phyloP scores from a whole-genome alignment of 2,888 invertebrate species.

The Kryphioiulus occultus region DNA sequence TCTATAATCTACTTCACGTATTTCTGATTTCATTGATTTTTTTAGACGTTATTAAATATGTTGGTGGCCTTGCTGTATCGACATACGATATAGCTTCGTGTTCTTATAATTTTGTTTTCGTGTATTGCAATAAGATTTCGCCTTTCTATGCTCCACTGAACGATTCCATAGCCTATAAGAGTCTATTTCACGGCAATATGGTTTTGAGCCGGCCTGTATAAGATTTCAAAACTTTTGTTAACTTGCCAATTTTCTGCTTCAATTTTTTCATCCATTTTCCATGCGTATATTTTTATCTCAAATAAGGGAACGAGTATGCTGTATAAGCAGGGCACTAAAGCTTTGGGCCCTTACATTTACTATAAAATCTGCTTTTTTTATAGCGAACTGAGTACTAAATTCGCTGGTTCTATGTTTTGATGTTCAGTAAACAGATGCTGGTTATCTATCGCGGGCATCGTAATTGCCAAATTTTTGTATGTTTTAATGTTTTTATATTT shows the following conservation, averaged over 20 bases:
- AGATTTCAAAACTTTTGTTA: slow-evolving; percentile 23
- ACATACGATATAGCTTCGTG: not conserved
- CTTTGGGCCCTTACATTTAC: not conserved
- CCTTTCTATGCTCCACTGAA: slow-evolving; percentile 6
- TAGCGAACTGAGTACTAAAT: not conserved
- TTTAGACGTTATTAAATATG: not conserved
- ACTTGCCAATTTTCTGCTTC: slow-evolving; percentile 23
- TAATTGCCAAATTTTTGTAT: not conserved
- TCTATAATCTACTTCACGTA: not conserved
- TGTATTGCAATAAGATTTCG: not conserved
- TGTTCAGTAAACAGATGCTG: not conserved
- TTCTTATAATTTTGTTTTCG: not conserved
- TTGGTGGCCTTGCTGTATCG: not conserved
- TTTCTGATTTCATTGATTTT: slow-evolving; percentile 9
- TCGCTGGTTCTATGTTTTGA: not conserved
- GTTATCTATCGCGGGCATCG: not conserved
- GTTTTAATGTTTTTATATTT: not conserved
- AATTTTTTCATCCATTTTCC: not conserved
- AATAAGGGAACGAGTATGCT: not conserved
- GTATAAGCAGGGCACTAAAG: not conserved
- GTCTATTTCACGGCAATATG: slow-evolving; percentile 23
- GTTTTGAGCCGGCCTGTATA: not conserved
- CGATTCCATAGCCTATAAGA: not conserved
- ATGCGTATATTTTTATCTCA: not conserved
- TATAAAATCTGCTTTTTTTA: not conserved